Percentiles rank a stretch among this genome's conserved stretches.
Conservation (phyloP, 2,797 vertebrate genomes). For the Zalophus californianus region DNA sequence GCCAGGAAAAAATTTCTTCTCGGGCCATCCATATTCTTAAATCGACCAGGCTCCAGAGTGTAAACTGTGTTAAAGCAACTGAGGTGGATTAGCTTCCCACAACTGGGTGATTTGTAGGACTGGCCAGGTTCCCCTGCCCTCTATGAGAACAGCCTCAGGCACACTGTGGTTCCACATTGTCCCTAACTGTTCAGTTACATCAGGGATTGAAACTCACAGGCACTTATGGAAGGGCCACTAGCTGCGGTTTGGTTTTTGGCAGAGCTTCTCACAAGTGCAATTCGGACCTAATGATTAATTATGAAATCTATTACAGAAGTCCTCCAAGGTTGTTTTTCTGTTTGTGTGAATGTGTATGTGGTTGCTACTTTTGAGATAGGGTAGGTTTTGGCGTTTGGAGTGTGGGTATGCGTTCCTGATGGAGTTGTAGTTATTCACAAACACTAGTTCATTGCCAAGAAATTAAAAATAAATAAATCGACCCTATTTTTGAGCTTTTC, state of each 20-base stretch:
- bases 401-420: constrained; percentile 61
- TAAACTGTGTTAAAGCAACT: neutral
- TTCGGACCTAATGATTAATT: constrained; percentile 37
- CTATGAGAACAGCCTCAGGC: neutral
- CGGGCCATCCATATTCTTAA: neutral
- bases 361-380: constrained; percentile 39
- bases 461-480: constrained; percentile 80
- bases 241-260: neutral
- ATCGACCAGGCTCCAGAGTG: neutral
- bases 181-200: neutral
- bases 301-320: neutral
- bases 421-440: constrained; percentile 63
- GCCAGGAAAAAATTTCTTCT: constrained; percentile 16
- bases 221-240: neutral
- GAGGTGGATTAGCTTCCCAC: neutral
- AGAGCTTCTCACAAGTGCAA: neutral
- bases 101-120: neutral
- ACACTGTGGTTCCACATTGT: neutral
- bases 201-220: neutral
- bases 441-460: constrained; percentile 75
- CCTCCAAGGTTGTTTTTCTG: neutral
- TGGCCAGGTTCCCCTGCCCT: neutral
- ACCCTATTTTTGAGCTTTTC: constrained; percentile 67
- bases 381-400: constrained; percentile 15
- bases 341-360: neutral